These are phyloP conservation scores for Cuniculus paca DNA, from an alignment of 2,797 vertebrate genomes.

Conservation along the genomic window DNA sequence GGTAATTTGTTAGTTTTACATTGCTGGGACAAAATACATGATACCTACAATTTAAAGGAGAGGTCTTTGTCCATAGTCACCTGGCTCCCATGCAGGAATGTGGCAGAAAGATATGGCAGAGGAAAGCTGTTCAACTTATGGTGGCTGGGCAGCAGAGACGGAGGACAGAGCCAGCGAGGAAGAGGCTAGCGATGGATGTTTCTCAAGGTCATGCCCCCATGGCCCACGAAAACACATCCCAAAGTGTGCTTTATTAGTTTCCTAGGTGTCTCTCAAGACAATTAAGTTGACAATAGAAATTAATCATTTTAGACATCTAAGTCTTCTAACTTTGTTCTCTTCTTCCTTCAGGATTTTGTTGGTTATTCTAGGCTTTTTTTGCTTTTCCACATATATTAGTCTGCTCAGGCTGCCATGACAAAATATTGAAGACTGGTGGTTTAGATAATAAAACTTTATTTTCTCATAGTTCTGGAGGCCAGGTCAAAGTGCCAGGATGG, in stretches of 20 bases:
- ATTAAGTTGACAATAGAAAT: not conserved
- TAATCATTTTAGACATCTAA: not conserved
- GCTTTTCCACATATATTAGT: not conserved
- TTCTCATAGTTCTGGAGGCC: not conserved
- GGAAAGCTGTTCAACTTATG: not conserved
- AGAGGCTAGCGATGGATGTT: not conserved
- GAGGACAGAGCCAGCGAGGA: not conserved
- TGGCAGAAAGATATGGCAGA: not conserved
- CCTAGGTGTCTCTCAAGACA: not conserved
- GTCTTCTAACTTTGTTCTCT: not conserved
- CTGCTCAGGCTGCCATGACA: not conserved
- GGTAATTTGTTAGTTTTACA: not conserved
- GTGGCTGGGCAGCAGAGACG: not conserved
- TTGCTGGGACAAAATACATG: not conserved
- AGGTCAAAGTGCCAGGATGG: not conserved
- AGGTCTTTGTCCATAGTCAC: not conserved
- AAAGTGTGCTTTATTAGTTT: not conserved
- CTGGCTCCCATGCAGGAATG: not conserved
- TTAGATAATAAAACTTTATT: not conserved
- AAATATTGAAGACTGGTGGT: not conserved
- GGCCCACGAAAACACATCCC: not conserved
- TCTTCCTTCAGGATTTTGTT: not conserved
- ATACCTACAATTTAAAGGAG: not conserved
- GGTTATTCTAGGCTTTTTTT: not conserved
- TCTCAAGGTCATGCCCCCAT: not conserved